Conservation (phyloP, 2,113 vertebrate genomes). For the Cyrtonyx montezumae region DNA sequence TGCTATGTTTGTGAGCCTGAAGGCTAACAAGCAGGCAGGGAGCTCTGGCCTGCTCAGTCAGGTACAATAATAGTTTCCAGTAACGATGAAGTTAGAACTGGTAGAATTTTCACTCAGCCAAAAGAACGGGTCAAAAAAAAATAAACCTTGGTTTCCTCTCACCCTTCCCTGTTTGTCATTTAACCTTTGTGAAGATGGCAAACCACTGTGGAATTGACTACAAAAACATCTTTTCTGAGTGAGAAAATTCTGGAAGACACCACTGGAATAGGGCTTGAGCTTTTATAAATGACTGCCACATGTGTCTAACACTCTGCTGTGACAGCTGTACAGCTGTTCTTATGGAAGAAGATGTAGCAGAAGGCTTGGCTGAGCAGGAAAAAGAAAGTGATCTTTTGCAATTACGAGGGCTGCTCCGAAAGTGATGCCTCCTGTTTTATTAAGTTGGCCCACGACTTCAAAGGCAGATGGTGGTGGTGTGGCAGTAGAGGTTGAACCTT, state of each 20-base stretch:
- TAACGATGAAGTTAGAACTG: neutral
- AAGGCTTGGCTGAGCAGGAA: accelerated
- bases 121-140: slow-evolving; percentile 5
- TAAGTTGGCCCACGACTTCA: too few relatives aligned
- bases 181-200: slow-evolving; percentile 11
- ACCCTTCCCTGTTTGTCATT: slow-evolving; percentile 23
- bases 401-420: neutral
- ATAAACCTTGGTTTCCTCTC: slow-evolving; percentile 37
- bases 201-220: neutral
- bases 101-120: slow-evolving; percentile 30
- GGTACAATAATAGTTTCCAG: slow-evolving; percentile 68
- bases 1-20: slow-evolving; percentile 60
- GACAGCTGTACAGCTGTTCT: neutral
- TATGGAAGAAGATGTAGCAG: neutral
- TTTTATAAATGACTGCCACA: neutral
- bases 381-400: neutral
- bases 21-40: slow-evolving; percentile 63
- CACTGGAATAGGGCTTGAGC: neutral
- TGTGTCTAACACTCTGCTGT: neutral
- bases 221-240: neutral
- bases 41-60: slow-evolving; percentile 23
- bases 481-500: too few relatives aligned
- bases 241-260: neutral
- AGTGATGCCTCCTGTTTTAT: too few relatives aligned
- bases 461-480: too few relatives aligned